phyloP scores from a whole-genome alignment of 2,888 invertebrate species.

The Drosophila imparisetae region DNA sequence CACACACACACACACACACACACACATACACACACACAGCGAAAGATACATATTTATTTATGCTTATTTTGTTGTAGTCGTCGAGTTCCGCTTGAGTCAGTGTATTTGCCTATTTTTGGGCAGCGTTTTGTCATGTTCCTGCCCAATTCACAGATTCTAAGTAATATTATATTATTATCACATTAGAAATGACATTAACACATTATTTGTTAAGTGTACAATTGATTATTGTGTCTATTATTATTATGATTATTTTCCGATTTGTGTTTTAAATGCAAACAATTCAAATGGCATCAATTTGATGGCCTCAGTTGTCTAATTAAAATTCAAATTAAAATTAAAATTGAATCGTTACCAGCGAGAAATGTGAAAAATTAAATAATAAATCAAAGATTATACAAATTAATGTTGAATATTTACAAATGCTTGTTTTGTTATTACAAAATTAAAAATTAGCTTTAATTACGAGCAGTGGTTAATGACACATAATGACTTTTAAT shows the following conservation, averaged over 20 bases:
- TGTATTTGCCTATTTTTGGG: slow-evolving; percentile 16
- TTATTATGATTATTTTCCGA: not conserved
- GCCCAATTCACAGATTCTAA: not conserved
- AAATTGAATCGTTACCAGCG: not conserved
- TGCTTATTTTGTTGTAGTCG: not conserved
- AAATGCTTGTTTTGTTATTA: not conserved
- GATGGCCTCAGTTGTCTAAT: not conserved
- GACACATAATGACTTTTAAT: not conserved
- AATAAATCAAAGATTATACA: not conserved
- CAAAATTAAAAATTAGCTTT: not conserved
- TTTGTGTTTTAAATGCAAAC: not conserved
- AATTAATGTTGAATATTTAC: not conserved
- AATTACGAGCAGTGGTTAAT: slow-evolving; percentile 3
- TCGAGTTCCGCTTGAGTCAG: slow-evolving; percentile 6
- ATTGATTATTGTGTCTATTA: not conserved
- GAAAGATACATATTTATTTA: not conserved
- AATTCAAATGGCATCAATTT: not conserved
- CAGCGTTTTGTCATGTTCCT: slow-evolving; percentile 20
- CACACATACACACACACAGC: slow-evolving; percentile 7
- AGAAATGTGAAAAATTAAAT: not conserved
- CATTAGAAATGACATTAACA: not conserved
- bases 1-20: slow-evolving; percentile 13
- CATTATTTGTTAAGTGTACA: not conserved
- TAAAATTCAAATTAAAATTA: not conserved
- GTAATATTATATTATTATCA: not conserved